Percentiles rank a stretch among this genome's conserved stretches.
Conservation (phyloP, 2,797 vertebrate species). For the Phyllotis vaccarum region DNA sequence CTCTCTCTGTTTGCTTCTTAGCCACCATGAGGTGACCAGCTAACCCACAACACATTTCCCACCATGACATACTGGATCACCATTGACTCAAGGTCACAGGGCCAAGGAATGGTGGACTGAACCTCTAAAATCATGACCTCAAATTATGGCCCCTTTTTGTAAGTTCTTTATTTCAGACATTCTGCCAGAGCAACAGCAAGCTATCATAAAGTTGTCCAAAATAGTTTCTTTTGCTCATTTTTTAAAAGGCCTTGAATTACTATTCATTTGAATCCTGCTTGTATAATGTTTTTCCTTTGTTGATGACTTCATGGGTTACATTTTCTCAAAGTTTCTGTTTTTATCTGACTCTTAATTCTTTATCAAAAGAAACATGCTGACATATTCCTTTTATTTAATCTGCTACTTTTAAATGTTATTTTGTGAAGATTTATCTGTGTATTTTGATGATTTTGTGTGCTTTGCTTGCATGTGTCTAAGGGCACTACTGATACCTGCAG, state of each 20-base stretch:
- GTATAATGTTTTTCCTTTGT: not conserved
- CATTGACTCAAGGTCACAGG: too few species aligned
- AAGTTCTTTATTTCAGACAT: not conserved
- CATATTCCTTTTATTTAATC: not conserved
- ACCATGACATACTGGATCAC: not conserved
- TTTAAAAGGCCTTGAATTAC: not conserved
- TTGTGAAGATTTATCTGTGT: not conserved
- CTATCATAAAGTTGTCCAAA: not conserved
- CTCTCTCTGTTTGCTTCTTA: not conserved
- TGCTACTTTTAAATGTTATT: not conserved
- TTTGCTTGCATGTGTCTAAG: not conserved
- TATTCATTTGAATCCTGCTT: not conserved
- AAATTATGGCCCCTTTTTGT: not conserved
- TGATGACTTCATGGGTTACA: not conserved
- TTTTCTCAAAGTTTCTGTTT: not conserved
- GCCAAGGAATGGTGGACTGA: not conserved
- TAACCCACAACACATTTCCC: not conserved
- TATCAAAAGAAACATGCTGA: not conserved
- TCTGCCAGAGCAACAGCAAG: not conserved
- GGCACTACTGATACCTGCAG: too few species aligned
- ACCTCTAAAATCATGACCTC: not conserved
- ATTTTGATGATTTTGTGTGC: not conserved
- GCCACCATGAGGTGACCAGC: not conserved
- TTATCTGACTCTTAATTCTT: not conserved
- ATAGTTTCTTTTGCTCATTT: slow-evolving; percentile 1